Evolutionary conservation across 1,140 invertebrate species (phyloP).

Genomic region (Musca vetustissima): DNA sequence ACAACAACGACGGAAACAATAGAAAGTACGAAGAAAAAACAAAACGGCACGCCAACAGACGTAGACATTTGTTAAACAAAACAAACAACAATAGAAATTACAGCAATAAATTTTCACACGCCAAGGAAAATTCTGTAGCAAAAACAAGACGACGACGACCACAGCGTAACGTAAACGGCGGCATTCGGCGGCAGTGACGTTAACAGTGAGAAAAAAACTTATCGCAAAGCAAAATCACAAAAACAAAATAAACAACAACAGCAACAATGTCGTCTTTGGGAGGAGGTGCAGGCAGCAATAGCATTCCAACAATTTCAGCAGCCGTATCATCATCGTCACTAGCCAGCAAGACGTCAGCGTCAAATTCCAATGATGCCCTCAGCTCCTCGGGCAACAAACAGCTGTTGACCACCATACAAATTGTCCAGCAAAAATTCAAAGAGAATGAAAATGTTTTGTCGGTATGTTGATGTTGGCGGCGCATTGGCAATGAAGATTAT

Average conservation of each 20-base stretch:
- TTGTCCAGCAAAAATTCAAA: conserved; percentile 49
- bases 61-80: no score
- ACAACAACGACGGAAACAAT: no score
- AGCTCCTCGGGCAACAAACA: background rate
- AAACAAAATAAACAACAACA: background rate
- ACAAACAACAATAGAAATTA: no score
- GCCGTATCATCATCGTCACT: conserved; percentile 16
- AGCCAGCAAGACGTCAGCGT: background rate
- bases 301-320: conserved; percentile 28
- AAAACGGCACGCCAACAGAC: no score
- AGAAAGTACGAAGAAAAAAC: no score
- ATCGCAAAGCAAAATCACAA: conserved; percentile 25
- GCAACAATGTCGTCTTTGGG: conserved; percentile 12
- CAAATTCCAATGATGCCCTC: conserved; percentile 13
- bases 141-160: no score
- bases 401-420: conserved; percentile 27
- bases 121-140: background rate
- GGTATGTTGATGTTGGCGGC: conserved; percentile 36
- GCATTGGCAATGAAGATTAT: no score
- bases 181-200: no score
- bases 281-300: background rate
- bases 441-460: conserved; percentile 44
- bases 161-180: no score
- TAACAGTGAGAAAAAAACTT: no score
- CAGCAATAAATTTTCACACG: background rate